phyloP scores from a whole-genome alignment of 2,888 invertebrate species.

The Apomyelois bistriatella region DNA sequence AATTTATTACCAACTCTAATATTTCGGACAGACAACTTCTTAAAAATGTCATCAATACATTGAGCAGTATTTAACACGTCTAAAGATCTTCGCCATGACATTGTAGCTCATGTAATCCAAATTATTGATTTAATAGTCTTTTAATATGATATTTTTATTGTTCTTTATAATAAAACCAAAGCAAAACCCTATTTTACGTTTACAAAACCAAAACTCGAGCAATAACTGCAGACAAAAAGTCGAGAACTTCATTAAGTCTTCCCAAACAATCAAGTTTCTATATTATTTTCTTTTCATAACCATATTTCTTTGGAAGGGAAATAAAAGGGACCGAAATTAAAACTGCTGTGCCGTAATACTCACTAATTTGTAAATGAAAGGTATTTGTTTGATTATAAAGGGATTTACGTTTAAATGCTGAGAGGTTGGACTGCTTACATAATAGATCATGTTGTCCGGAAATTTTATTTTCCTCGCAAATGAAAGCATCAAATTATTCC shows the following conservation, averaged over 20 bases:
- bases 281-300: constrained; percentile 9
- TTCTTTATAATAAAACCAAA: too few relatives aligned
- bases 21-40: too few relatives aligned
- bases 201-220: not conserved
- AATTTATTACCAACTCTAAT: too few relatives aligned
- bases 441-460: constrained; percentile 40
- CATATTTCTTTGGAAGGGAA: constrained; percentile 10
- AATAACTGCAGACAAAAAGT: not conserved
- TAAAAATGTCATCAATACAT: too few relatives aligned
- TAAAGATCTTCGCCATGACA: too few relatives aligned
- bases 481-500: too few relatives aligned
- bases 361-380: constrained; percentile 37
- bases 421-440: constrained; percentile 37
- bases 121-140: too few relatives aligned
- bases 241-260: constrained; percentile 2
- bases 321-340: not conserved
- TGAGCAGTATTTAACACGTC: too few relatives aligned
- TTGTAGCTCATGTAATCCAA: too few relatives aligned
- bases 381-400: constrained; percentile 42
- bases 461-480: constrained; percentile 23
- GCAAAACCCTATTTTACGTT: too few relatives aligned
- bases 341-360: constrained; percentile 15
- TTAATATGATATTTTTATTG: too few relatives aligned
- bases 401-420: constrained; percentile 35
- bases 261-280: not conserved